Base-by-base conservation (phyloP, 2,797 vertebrate genomes). In the Pangasius macronema region DNA sequence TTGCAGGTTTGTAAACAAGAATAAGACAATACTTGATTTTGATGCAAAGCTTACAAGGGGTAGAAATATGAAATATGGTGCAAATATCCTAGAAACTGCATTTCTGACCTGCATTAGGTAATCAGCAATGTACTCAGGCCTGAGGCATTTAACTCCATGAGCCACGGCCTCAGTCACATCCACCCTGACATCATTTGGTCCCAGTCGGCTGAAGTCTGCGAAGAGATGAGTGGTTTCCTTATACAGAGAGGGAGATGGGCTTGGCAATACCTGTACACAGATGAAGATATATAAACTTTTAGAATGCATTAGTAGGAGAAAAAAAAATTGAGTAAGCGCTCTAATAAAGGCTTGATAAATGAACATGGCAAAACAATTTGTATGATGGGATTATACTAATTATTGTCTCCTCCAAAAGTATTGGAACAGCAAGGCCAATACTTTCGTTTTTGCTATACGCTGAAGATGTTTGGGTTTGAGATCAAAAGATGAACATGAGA, bases 71-170 rank as follows among this genome's bases (percentile, higher is more conserved):
- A 46, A 49, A 33, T 42, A 30, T 16, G 3, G 2, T 30, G 5
- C 1, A 30, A 27, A 82, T 10, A 22, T 27, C 5, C 51, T 46
- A 36, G 51, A 57, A 67, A 16, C 27, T 22, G 11, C 5, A 51
- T 93, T 72, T 88, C 88, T 90, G 53, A 98, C 98, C 97, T 99
- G 97, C 96, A 97, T 97, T 81, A 99, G 97, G 89, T 98, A 99
- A 93, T 99, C 98, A 7, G 99, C 98, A 0, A 99, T 99, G 92
- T 97, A 99, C 87, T 99, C 99, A 0, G 98, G 97, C 89, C 96
- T 98, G 87, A 99, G 92, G 92, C 99, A 99, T 59, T 91, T 94
- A 70, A 99, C 96, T 27, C 97, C 96, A 0, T 96, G 96, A 36
- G 95, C 91, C 20, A 95, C 89, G 0, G 97, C 99, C 59, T 98